phyloP scores from a whole-genome alignment of 2,888 invertebrate genomes.

The Nemotelus nigrinus region DNA sequence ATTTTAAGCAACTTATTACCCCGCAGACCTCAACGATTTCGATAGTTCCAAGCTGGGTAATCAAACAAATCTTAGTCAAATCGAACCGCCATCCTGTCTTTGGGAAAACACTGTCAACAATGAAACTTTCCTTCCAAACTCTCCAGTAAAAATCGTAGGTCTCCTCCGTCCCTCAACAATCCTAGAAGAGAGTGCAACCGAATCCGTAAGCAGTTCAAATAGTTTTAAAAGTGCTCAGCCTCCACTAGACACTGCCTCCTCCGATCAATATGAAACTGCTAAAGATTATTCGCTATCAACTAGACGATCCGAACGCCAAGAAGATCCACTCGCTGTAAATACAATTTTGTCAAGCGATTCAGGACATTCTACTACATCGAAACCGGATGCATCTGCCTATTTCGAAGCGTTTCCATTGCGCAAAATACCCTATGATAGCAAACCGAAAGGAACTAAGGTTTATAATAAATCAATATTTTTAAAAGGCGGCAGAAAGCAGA shows the following conservation, averaged over 20 bases:
- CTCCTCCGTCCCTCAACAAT: conserved; percentile 63
- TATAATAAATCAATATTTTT: conserved; percentile 27
- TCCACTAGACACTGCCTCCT: conserved; percentile 55
- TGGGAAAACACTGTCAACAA: conserved; percentile 60
- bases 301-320: not conserved
- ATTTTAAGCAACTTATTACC: too few relatives aligned
- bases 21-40: conserved; percentile 37
- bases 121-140: conserved; percentile 54
- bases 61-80: conserved; percentile 60
- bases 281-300: conserved; percentile 53
- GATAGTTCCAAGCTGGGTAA: conserved; percentile 52
- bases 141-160: conserved; percentile 63
- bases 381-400: conserved; percentile 20
- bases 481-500: not conserved
- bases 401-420: conserved; percentile 32
- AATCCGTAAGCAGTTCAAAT: conserved; percentile 31
- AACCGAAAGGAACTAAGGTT: not conserved
- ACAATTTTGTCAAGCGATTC: not conserved
- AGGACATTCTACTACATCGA: conserved; percentile 17
- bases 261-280: conserved; percentile 60
- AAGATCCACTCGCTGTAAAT: not conserved
- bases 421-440: not conserved
- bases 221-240: conserved; percentile 43
- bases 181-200: conserved; percentile 56
- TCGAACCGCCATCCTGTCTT: conserved; percentile 61